Conservation (phyloP, 2,113 vertebrate genomes). For the Recurvirostra avosetta region DNA sequence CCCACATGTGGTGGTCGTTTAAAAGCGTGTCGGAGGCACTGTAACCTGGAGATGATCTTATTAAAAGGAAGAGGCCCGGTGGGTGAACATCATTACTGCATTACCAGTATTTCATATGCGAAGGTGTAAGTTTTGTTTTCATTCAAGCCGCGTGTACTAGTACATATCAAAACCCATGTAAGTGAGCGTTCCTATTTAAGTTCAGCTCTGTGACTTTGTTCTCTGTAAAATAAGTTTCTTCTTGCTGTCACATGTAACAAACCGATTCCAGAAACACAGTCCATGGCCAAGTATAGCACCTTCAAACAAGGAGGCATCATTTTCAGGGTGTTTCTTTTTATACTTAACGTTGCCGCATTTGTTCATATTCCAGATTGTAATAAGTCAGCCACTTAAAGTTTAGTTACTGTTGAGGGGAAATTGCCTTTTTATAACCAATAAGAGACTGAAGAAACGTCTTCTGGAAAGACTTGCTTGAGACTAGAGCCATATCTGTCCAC, state of each 20-base stretch:
- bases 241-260: slow-evolving; percentile 40
- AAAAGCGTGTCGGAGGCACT: background rate
- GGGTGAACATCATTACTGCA: background rate
- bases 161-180: slow-evolving; percentile 8
- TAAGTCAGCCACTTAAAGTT: background rate
- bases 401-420: slow-evolving; percentile 25
- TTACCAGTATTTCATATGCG: background rate
- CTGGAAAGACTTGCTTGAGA: slow-evolving; percentile 33
- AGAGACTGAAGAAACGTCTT: slow-evolving; percentile 25
- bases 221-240: slow-evolving; percentile 29
- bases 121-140: slow-evolving; percentile 48
- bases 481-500: slow-evolving; percentile 37
- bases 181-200: slow-evolving; percentile 12
- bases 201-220: slow-evolving; percentile 54
- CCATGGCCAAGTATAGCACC: slow-evolving; percentile 1
- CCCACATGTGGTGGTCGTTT: slow-evolving; percentile 35
- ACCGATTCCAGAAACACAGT: slow-evolving; percentile 28
- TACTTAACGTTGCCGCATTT: slow-evolving; percentile 11
- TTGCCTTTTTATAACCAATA: slow-evolving; percentile 21
- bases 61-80: slow-evolving; percentile 19
- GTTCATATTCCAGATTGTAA: slow-evolving; percentile 4
- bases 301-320: background rate
- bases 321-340: slow-evolving; percentile 53
- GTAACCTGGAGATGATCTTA: slow-evolving; percentile 61
- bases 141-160: slow-evolving; percentile 3